Evolutionary conservation across 2,797 vertebrate genomes (phyloP), one percentile per base, ranked within the genome.

Genomic region (Pteronotus mesoamericanus): DNA sequence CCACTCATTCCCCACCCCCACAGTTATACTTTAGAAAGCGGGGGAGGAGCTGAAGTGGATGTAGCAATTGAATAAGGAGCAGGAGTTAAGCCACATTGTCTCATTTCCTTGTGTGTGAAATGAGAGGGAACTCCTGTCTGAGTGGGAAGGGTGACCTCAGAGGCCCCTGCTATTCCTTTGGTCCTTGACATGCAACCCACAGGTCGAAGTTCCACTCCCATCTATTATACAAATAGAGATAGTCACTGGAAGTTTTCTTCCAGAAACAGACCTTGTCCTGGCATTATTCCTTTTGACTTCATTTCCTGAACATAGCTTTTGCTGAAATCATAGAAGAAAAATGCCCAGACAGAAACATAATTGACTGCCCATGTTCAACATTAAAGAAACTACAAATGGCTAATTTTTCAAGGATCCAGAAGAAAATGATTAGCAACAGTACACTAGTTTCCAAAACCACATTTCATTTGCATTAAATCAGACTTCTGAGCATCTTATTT

Each of bases 371-470:
- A 19, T 77, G 34, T 84, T 21, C 75, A 1, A 1, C 5, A 88
- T 74, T 71, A 86, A 85, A 89, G 29, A 0, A 9, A 79, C 3
- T 72, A 14, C 26, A 78, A 72, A 2, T 24, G 1, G 4, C 59
- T 22, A 92, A 48, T 14, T 66, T 83, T 77, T 72, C 32, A 84
- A 93, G 37, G 39, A 53, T 88, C 12, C 64, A 85, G 66, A 96
- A 91, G 86, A 68, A 96, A 97, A 53, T 57, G 79, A 96, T 96
- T 86, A 84, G 34, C 53, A 91, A 29, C 44, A 32, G 84, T 75
- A 5, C n/a, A 79, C 26, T 68, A 24, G 39, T 85, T 94, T 87
- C 46, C 55, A 89, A 83, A 86, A 42, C 12, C 21, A 89, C 44
- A 85, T 90, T 89, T 92, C 48, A 59, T 84, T 95, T 83, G 39